phyloP scores from a whole-genome alignment of 2,888 invertebrate species.

The Xanthia icteritia region DNA sequence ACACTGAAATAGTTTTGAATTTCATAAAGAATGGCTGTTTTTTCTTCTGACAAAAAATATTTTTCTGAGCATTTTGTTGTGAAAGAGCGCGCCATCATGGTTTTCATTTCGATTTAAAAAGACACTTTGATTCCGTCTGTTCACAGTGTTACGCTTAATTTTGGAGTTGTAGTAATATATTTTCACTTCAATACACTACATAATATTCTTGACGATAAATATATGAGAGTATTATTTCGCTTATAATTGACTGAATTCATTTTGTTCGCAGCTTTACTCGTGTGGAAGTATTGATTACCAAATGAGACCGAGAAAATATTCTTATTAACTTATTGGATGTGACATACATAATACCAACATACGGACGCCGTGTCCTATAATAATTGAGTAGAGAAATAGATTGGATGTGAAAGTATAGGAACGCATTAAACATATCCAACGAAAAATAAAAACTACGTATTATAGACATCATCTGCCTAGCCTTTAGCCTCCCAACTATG shows the following conservation, averaged over 20 bases:
- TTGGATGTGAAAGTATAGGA: not conserved
- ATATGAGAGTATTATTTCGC: conserved; percentile 9
- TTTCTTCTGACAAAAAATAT: too few relatives aligned
- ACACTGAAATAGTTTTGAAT: not conserved
- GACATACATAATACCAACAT: not conserved
- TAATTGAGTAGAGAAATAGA: not conserved
- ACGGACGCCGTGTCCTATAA: not conserved
- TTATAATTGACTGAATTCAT: conserved; percentile 38
- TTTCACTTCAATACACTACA: not conserved
- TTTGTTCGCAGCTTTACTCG: conserved; percentile 1
- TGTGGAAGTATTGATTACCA: conserved; percentile 16
- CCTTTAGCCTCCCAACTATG: too few relatives aligned
- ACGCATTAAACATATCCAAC: accelerated
- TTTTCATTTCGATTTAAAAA: too few relatives aligned
- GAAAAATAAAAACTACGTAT: not conserved
- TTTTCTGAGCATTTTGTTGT: too few relatives aligned
- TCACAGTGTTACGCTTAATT: not conserved
- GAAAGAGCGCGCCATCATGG: too few relatives aligned
- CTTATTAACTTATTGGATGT: not conserved
- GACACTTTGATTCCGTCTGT: too few relatives aligned
- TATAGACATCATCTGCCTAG: too few relatives aligned
- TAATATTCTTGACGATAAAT: conserved; percentile 19
- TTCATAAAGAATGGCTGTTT: too few relatives aligned
- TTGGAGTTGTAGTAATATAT: conserved; percentile 5
- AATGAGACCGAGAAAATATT: conserved; percentile 16